Percentiles rank a stretch among this genome's conserved stretches.
These are phyloP conservation scores for Oscheius sp. DNA, from an alignment of 2,888 invertebrate species.

Conservation along the genomic window DNA sequence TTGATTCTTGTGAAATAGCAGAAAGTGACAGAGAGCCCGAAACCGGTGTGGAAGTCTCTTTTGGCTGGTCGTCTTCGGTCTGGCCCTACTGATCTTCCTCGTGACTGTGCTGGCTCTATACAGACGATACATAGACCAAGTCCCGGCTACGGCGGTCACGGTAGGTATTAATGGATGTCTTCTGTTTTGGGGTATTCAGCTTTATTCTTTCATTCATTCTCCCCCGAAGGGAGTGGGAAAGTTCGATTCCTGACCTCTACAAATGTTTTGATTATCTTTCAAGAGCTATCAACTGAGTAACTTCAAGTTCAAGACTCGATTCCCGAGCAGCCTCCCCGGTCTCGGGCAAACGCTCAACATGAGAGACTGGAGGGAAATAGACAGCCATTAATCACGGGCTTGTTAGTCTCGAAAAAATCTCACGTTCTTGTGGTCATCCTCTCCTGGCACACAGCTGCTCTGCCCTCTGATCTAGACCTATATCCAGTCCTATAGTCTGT, in stretches of 20 bases:
- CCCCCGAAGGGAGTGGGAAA: background rate
- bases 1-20: background rate
- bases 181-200: background rate
- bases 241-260: background rate
- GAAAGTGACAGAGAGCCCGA: slow-evolving; percentile 22
- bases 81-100: slow-evolving; percentile 13
- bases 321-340: background rate
- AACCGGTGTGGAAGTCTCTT: slow-evolving; percentile 27
- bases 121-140: slow-evolving; percentile 9
- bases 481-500: no score
- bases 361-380: background rate
- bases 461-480: no score
- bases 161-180: slow-evolving; percentile 7
- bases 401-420: no score
- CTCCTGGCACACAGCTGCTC: no score
- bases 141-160: slow-evolving; percentile 27
- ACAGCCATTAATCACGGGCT: no score
- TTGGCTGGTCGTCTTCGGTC: slow-evolving; percentile 31
- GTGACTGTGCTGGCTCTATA: background rate
- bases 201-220: no score
- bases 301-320: background rate
- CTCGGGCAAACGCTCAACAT: background rate
- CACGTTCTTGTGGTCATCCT: no score
- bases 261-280: no score
- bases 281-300: background rate